A percentile compares a stretch with the other conserved stretches of the same genome.
Conservation (phyloP, 1,140 invertebrate species). For the Cheumatopsyche charites region DNA sequence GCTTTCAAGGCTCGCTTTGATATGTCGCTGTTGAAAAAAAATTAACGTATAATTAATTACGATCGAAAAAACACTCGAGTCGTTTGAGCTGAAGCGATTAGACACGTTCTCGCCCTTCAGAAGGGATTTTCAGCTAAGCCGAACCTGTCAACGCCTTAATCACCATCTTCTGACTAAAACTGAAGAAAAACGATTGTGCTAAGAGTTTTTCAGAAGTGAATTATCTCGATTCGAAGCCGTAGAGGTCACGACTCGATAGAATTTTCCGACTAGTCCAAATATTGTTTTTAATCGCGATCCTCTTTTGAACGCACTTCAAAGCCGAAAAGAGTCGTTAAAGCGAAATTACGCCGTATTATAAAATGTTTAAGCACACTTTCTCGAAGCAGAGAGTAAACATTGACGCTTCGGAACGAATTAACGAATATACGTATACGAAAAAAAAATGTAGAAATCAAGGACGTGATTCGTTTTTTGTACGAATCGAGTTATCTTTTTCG, state of each 20-base stretch:
- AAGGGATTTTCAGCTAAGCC: neutral
- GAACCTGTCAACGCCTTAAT: too few species aligned
- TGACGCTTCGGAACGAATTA: too few species aligned
- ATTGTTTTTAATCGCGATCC: neutral
- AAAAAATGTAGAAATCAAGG: too few species aligned
- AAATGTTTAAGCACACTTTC: neutral
- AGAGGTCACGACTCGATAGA: neutral
- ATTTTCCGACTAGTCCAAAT: conserved; percentile 3
- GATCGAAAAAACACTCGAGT: conserved; percentile 7
- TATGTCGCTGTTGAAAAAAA: neutral
- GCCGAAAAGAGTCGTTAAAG: conserved; percentile 2
- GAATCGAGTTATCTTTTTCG: too few species aligned
- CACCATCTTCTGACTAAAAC: too few species aligned
- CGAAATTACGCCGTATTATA: conserved; percentile 1
- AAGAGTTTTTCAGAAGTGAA: too few species aligned
- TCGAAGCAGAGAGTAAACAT: too few species aligned
- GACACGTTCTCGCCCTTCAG: neutral
- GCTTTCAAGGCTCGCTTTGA: conserved; percentile 3
- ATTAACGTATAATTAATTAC: neutral
- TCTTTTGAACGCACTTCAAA: conserved; percentile 9
- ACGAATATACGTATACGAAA: too few species aligned
- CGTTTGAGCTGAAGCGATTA: conserved; percentile 4
- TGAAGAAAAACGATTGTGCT: too few species aligned
- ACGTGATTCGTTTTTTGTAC: too few species aligned
- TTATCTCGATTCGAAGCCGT: neutral